Percentiles rank a stretch among this genome's conserved stretches.
phyloP scores from a whole-genome alignment of 1,140 invertebrate genomes.

The Campoletis sonorensis region DNA sequence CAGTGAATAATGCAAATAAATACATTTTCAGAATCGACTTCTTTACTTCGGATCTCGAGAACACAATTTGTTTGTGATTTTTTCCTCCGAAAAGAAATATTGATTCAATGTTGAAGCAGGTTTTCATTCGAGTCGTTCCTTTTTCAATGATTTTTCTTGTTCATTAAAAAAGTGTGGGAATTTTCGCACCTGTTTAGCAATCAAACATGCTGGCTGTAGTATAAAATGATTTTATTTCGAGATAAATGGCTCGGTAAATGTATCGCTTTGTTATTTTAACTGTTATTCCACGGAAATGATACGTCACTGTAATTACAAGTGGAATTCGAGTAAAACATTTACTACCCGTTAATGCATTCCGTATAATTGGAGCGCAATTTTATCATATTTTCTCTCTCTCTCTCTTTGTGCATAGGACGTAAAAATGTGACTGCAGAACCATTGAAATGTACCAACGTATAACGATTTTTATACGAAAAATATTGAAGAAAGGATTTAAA shows the following conservation, averaged over 20 bases:
- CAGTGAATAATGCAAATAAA: too few relatives aligned
- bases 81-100: too few relatives aligned
- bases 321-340: conserved; percentile 3
- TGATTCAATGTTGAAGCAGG: too few relatives aligned
- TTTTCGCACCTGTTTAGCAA: neutral
- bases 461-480: neutral
- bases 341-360: neutral
- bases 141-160: too few relatives aligned
- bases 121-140: too few relatives aligned
- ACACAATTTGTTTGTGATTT: too few relatives aligned
- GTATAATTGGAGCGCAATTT: neutral
- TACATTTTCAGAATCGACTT: too few relatives aligned
- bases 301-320: neutral
- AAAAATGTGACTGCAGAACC: too few relatives aligned
- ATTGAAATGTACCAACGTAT: neutral
- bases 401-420: neutral
- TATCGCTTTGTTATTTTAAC: conserved; percentile 11
- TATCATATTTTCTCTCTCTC: neutral
- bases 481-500: too few relatives aligned
- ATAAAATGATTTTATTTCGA: neutral
- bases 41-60: too few relatives aligned
- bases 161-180: neutral
- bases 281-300: neutral
- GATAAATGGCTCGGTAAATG: neutral
- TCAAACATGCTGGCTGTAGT: neutral